Base-by-base conservation (phyloP, 53 echinoderm and acorn worm genomes). In the Crossaster papposus region DNA sequence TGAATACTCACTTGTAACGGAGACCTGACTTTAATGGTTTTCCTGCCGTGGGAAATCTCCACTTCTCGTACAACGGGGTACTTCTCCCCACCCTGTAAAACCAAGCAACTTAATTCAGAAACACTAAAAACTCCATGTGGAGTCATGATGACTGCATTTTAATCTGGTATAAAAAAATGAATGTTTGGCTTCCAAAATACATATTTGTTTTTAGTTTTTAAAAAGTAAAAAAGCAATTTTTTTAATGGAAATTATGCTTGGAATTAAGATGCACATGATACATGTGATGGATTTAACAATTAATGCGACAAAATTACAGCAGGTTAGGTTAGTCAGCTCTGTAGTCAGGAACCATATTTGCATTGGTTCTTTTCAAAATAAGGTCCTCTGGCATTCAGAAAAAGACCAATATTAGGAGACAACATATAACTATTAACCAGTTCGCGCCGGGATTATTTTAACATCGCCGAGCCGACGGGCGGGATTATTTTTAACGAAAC, bases 1-100 rank as follows among this genome's bases (percentile, higher is more conserved):
- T 68, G n/a, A 3, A 33, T 30, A 26, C 35, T 83, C 89, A 99
- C 99, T 93, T 99, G 99, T 22, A 99, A 53, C 26, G 96, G 96
- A 26, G 99, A 96, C 53, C 99, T 81, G 31, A 99, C 90, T 79
- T 93, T 96, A 62, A 99, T 86, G 0, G 90, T 92, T 90, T 99
- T 96, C 79, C 86, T 96, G 64, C 99, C 96, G 44, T 95, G 93
- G 74, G 72, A 89, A 79, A 93, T 85, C n/a, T 89, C 72, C 2
- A 95, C 93, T 36, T 99, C 96, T 30, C 92, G 90, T 32, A 99
- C 89, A 8, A 99, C 90, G 4, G 93, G 90, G 84, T 99, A 99
- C 37, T 91, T 73, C 79, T 88, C 75, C 20, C 76, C 77, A 13
- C 87, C 77, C 87, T 87, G 87, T 13, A 63, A 87, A 87, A 74